These are phyloP conservation scores for Passer domesticus DNA, from an alignment of 2,113 vertebrate genomes.

Conservation along the genomic window DNA sequence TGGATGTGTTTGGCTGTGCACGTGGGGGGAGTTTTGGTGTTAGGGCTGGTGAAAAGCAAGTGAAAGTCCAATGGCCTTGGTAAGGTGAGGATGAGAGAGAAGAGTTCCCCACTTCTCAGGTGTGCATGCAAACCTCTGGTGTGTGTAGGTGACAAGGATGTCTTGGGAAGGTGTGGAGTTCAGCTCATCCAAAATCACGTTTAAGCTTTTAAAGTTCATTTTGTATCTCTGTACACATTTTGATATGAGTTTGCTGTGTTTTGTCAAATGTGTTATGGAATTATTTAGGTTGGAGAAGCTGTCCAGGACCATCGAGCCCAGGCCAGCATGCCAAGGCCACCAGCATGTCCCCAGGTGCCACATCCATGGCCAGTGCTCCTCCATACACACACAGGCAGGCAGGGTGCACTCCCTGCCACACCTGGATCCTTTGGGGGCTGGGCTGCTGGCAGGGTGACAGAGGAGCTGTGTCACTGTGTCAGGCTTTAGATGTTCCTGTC, in stretches of 20 bases:
- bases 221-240: neutral
- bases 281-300: neutral
- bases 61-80: neutral
- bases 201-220: neutral
- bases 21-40: neutral
- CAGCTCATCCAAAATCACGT: neutral
- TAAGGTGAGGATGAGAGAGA: neutral
- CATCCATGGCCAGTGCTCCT: neutral
- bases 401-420: rapidly evolving
- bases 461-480: neutral
- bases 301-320: neutral
- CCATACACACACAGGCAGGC: neutral
- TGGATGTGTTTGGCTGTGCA: neutral
- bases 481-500: neutral
- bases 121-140: neutral
- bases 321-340: neutral
- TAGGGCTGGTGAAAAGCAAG: neutral
- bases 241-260: neutral
- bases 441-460: neutral
- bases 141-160: rapidly evolving
- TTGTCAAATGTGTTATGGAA: neutral
- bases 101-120: neutral
- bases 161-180: neutral
- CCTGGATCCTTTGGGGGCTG: neutral
- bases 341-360: neutral